A percentile compares a stretch with the other conserved stretches of the same genome.
Evolutionary conservation across 2,888 invertebrate genomes (phyloP).

Genomic region (Drosophila barbarae): DNA sequence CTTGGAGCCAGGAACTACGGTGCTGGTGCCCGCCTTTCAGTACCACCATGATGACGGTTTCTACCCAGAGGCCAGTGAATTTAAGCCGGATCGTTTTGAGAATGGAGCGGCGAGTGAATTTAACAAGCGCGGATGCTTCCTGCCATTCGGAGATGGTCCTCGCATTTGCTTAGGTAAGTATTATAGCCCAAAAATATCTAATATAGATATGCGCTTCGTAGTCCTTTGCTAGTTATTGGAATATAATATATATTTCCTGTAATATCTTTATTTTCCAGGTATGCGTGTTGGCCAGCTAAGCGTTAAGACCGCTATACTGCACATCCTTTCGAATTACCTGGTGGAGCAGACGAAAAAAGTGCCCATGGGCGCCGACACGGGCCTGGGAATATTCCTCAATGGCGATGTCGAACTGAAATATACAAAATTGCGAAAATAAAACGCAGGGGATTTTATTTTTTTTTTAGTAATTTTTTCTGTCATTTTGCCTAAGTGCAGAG

Average conservation of each 20-base stretch:
- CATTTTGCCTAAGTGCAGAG: conserved; percentile 16
- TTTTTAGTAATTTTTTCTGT: neutral
- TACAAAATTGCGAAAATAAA: conserved; percentile 52
- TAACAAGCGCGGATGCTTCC: conserved; percentile 67
- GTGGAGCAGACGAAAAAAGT: conserved; percentile 57
- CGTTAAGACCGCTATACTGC: conserved; percentile 56
- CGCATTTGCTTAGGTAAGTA: conserved; percentile 74
- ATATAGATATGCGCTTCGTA: neutral
- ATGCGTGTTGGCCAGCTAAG: conserved; percentile 59
- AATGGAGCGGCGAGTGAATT: conserved; percentile 55
- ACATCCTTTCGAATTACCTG: conserved; percentile 54
- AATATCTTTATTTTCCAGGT: conserved; percentile 32
- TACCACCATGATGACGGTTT: conserved; percentile 70
- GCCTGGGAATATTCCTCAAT: conserved; percentile 54
- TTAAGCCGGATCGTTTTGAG: conserved; percentile 75
- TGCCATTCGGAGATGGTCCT: conserved; percentile 77
- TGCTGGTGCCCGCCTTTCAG: conserved; percentile 73
- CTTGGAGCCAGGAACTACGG: conserved; percentile 66
- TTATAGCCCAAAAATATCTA: neutral
- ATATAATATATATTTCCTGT: neutral
- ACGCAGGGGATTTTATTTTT: neutral
- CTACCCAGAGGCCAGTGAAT: conserved; percentile 60
- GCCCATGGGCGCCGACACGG: conserved; percentile 46
- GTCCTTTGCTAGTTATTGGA: too few relatives aligned
- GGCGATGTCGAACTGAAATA: conserved; percentile 59